Conservation (phyloP, 2,113 vertebrate genomes). For the Peucedramus taeniatus region DNA sequence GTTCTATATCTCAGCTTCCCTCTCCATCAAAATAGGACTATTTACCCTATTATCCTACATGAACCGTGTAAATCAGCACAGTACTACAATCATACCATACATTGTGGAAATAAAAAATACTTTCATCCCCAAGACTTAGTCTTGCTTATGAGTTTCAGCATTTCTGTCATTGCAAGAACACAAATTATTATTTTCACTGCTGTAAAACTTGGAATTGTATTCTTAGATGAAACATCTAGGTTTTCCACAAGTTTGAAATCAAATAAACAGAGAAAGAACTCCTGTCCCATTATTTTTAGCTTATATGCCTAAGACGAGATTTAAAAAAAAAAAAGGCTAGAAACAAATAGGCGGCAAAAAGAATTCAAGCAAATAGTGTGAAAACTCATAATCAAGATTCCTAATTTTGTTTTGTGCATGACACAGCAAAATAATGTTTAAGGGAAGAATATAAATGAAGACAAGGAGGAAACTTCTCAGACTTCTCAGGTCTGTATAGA, state of each 20-base stretch:
- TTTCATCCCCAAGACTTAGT: background rate
- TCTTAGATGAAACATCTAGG: background rate
- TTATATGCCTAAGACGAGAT: background rate
- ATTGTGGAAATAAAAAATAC: background rate
- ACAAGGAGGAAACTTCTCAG: background rate
- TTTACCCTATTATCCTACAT: background rate
- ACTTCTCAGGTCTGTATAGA: background rate
- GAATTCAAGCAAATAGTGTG: background rate
- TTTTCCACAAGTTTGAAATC: background rate
- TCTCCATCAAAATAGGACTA: background rate
- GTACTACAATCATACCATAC: background rate
- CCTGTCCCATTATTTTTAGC: background rate
- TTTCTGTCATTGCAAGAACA: background rate
- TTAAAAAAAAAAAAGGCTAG: background rate
- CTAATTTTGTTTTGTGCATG: background rate
- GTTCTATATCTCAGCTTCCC: background rate
- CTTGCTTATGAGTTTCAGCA: background rate
- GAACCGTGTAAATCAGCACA: background rate
- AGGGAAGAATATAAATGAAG: background rate
- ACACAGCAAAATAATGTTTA: background rate
- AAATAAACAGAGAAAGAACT: background rate
- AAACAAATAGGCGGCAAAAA: background rate
- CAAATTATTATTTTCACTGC: background rate
- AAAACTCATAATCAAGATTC: background rate
- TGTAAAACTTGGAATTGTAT: background rate